Base-by-base conservation (phyloP, 2,113 vertebrate species). In the Acrocephalus arundinaceus region DNA sequence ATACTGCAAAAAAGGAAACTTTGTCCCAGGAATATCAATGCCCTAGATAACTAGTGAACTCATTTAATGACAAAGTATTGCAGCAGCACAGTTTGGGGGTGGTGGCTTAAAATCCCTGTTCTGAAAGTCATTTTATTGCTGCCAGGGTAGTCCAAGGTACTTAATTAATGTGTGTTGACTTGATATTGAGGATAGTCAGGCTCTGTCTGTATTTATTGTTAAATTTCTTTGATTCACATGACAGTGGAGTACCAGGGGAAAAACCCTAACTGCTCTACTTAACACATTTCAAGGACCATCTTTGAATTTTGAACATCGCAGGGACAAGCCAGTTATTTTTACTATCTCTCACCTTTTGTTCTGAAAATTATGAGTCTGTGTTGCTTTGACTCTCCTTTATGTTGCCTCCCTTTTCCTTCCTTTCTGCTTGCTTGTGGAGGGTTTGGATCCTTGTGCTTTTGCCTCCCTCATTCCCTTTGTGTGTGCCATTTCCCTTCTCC, bases 241-340 rank as follows among this genome's bases (percentile, higher is more conserved):
- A 6, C 20, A 27, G 13, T n/a, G 16, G 17, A 61, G 48, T 10
- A n/a, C 30, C 31, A 30, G 49, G 45, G 8, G 2, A 27, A 13
- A 15, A 30, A 27, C 46, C 5, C 1, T 13, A 11, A 30, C 23
- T 68, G 33, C 78, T 65, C 37, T 14, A 4, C 24, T 62, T 2
- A 0, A 8, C 10, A 1, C 5, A 0, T 30, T 49, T 58, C 4
- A 6, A 7, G 7, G 17, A 2, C 8, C 14, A 0, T 11, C 46
- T 31, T 6, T 58, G 16, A 45, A 57, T 57, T 91, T 46, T 49
- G 57, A 68, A 85, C 63, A 46, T 11, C 1, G 1, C 30, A 20
- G 20, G 25, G 21, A 63, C 6, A 62, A 76, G 28, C 5, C 17
- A 10, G 4, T 41, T 43, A 1, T 13, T 46, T 80, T 49, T n/a